Evolutionary conservation across 2,113 vertebrate genomes (phyloP).

Genomic region (Stomatorhinus ivindoensis): DNA sequence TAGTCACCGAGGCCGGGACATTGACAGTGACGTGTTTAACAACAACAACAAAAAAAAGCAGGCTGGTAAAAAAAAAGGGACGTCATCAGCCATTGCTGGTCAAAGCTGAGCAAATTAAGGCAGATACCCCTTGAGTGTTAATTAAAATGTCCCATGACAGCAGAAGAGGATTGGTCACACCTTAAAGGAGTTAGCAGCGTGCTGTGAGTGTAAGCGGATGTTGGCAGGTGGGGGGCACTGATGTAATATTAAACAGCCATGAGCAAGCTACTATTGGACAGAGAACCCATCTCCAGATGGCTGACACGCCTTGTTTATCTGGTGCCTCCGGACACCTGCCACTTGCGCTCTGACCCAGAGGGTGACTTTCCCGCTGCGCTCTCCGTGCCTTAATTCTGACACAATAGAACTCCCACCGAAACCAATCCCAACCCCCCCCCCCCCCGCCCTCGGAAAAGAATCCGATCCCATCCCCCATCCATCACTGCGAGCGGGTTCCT

Average conservation of each 20-base stretch:
- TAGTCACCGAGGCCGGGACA: background rate
- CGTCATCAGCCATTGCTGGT: constrained; percentile 46
- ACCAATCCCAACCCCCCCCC: background rate
- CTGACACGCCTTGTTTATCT: constrained; percentile 12
- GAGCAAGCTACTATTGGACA: constrained; percentile 1
- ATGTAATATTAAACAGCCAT: constrained; percentile 24
- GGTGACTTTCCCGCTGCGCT: background rate
- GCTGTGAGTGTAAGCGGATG: constrained; percentile 15
- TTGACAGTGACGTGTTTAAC: constrained; percentile 5
- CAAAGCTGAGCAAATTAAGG: constrained; percentile 44
- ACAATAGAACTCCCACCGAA: background rate
- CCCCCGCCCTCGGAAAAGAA: background rate
- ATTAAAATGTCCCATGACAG: constrained; percentile 56
- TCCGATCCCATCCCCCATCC: background rate
- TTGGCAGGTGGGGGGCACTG: background rate
- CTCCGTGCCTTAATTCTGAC: background rate
- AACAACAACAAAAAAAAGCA: background rate
- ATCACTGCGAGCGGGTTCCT: background rate
- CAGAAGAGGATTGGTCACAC: constrained; percentile 15
- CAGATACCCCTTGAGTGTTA: constrained; percentile 59
- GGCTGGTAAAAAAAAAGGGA: constrained; percentile 9
- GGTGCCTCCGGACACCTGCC: constrained; percentile 7
- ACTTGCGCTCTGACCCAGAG: background rate
- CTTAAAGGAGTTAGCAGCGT: constrained; percentile 20
- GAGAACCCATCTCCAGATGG: constrained; percentile 15